These are phyloP conservation scores for Harpalus rufipes DNA, from an alignment of 2,888 invertebrate species.

Conservation along the genomic window DNA sequence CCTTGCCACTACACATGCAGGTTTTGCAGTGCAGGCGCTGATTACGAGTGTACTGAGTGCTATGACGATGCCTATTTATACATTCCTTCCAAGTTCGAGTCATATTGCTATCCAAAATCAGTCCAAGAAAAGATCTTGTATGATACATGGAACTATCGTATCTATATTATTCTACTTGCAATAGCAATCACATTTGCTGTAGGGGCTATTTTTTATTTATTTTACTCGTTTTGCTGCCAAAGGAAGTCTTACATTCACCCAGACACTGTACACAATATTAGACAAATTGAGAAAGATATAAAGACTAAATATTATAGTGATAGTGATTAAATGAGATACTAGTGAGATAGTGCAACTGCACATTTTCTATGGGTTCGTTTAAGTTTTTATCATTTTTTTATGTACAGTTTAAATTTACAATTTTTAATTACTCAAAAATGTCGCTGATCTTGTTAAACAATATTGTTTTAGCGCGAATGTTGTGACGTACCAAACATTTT, in stretches of 20 bases:
- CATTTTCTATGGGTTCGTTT: neutral
- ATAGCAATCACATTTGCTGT: conserved; percentile 61
- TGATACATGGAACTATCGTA: conserved; percentile 68
- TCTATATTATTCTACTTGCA: conserved; percentile 65
- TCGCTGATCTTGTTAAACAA: too few species aligned
- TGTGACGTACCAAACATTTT: neutral
- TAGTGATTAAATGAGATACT: conserved; percentile 70
- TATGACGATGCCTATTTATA: conserved; percentile 82
- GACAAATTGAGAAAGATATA: conserved; percentile 72
- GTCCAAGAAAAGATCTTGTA: conserved; percentile 68
- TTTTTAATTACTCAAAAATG: too few species aligned
- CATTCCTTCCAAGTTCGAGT: conserved; percentile 74
- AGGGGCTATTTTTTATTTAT: conserved; percentile 68
- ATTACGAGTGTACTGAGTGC: conserved; percentile 85
- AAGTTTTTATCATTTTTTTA: too few species aligned
- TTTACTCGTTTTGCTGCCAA: conserved; percentile 70
- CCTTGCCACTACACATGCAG: conserved; percentile 88
- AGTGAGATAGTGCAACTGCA: conserved; percentile 29
- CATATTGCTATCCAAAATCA: conserved; percentile 74
- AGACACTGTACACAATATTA: conserved; percentile 72
- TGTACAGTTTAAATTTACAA: too few species aligned
- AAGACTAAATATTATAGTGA: conserved; percentile 73
- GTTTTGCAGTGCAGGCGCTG: conserved; percentile 84
- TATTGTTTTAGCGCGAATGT: neutral
- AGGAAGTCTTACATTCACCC: conserved; percentile 69